Evolutionary conservation across 2,113 vertebrate genomes (phyloP), one percentile per base, ranked within the genome.

Genomic region (Leptobrachium leishanense): DNA sequence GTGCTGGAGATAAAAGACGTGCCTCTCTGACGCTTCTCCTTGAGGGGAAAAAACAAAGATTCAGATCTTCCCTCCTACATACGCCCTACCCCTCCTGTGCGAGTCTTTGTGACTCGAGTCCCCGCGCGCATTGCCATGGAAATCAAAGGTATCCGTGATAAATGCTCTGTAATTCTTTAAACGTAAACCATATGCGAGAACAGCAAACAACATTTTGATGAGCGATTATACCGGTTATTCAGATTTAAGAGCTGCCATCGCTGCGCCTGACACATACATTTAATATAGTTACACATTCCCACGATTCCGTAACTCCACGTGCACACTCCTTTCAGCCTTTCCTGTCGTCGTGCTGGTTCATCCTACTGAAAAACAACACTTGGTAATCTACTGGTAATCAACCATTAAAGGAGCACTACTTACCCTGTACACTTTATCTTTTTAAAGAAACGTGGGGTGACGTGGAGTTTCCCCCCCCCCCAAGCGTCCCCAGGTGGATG

Each of bases 1-100:
- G 44, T 5, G 46, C 63, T n/a, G 46, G 44, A 53, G 63, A 64
- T 75, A 67, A 67, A 67, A 75, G 74, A 43, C 42, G 41, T n/a
- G 12, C 31, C 9, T 12, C 63, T 50, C 63, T 50, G 74, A 50
- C 10, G 7, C 63, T 42, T 75, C 11, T 10, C 5, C 5, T 11
- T 43, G 20, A 31, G 20, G 20, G 20, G 20, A 31, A 31, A 31
- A 31, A 31, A 1, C 20, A 31, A 31, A 54, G 7, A 54, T 39
- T 2, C 41, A 31, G 43, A 1, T 40, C 9, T 74, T 43, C 41
- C 55, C 72, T 62, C 72, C 72, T 74, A 40, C 41, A 20, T 64
- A 50, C n/a, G n/a, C 42, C 72, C 62, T 31, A 44, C 62, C 63
- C 62, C 43, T 40, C 10, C 63, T 42, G 44, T 54, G 20, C 44